Evolutionary conservation across 1,140 invertebrate genomes (phyloP), one percentile per base, ranked within the genome.

Genomic region (Bombus difficillimus): DNA sequence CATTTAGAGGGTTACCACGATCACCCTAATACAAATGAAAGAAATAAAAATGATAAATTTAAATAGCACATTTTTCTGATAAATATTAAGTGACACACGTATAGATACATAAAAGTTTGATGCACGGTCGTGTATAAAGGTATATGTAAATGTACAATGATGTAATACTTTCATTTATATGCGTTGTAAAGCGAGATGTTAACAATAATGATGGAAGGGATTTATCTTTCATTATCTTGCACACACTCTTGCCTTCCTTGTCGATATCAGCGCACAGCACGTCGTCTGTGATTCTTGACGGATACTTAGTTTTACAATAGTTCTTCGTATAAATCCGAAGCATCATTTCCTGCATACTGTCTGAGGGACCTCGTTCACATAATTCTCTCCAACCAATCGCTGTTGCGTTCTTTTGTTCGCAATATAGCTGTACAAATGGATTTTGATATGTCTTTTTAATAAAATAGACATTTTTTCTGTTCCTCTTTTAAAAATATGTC

Each of bases 191-290:
- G 25, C 53, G 68, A 78, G 6, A 25, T 79, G n/a, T 68, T 68
- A 80, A 68, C 37, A 41, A n/a, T 79, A 34, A 57, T 9, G 13
- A 32, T 22, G 9, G 43, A 28, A 53, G 10, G 64, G 39, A 37
- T 83, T 18, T 41, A 15, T 57, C 1, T 32, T 57, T 72, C 8
- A 39, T 85, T 93, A 96, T 96, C 93, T 97, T 97, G 93, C 97
- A 98, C 0, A 97, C 96, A 93, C 98, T 97, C 88, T 97, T 97
- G 77, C 5, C 95, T 95, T 37, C 98, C 98, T 66, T 97, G 95
- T 9, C 96, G 93, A 89, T 96, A 8, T 98, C 98, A 15, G 98
- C 98, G 92, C 98, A 98, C 57, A 98, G 85, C 98, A 98, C 98
- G 91, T 97, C 98, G 25, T 98, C 97, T 0, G 98, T 98, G 83